A percentile compares a stretch with the other conserved stretches of the same genome.
These are phyloP conservation scores for Xylocampa areola DNA, from an alignment of 2,888 invertebrate genomes.

Conservation along the genomic window DNA sequence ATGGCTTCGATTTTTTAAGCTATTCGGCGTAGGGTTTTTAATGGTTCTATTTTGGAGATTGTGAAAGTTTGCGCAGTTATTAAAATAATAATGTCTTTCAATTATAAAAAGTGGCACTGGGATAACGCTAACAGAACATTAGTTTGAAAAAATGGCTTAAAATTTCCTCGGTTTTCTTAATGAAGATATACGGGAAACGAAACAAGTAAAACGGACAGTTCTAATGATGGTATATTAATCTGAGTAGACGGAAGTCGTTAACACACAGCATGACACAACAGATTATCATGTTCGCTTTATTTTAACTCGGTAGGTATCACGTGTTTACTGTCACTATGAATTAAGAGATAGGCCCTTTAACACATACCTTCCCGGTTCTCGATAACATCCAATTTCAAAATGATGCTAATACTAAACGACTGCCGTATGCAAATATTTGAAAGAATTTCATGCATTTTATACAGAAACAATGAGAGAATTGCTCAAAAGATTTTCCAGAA, in stretches of 20 bases:
- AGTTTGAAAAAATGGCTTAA: slow-evolving; percentile 2
- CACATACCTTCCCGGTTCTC: background rate
- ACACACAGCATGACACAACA: slow-evolving; percentile 46
- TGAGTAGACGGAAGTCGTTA: slow-evolving; percentile 46
- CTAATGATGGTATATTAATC: slow-evolving; percentile 42
- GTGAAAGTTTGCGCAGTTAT: too few species aligned
- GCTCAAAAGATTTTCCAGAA: background rate
- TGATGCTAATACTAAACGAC: background rate
- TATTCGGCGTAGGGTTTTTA: too few species aligned
- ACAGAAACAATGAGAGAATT: background rate
- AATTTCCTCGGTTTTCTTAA: slow-evolving; percentile 17
- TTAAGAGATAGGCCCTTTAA: slow-evolving; percentile 17
- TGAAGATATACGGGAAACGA: slow-evolving; percentile 29
- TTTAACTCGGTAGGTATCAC: slow-evolving; percentile 38
- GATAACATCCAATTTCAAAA: background rate
- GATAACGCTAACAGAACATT: slow-evolving; percentile 6
- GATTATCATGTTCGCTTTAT: slow-evolving; percentile 40
- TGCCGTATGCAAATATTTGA: background rate
- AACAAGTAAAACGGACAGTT: slow-evolving; percentile 25
- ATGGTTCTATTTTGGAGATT: too few species aligned
- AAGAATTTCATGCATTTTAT: background rate
- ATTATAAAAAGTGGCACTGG: too few species aligned
- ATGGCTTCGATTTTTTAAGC: slow-evolving; percentile 8
- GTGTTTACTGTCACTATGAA: slow-evolving; percentile 38
- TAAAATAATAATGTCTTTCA: too few species aligned